Evolutionary conservation across 1,140 invertebrate species (phyloP).

Genomic region (Cherax destructor): DNA sequence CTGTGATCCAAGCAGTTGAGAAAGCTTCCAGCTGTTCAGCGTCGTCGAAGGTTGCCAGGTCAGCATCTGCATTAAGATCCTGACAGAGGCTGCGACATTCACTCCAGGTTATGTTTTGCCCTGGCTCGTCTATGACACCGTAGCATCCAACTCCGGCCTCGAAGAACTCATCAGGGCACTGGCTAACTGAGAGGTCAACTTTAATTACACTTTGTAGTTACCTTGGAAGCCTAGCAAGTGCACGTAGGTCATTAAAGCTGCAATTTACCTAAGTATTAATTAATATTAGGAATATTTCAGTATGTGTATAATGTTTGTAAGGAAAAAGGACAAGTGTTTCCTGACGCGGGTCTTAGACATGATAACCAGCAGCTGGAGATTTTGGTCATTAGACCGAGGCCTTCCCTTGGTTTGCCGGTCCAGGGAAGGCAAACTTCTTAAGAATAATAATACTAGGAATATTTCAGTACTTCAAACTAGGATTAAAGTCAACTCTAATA

Average conservation of each 20-base stretch:
- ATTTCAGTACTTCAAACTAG: no score
- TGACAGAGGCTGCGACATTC: not conserved
- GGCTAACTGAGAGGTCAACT: not conserved
- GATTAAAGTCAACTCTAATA: no score
- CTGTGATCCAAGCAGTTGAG: not conserved
- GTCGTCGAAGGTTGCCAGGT: slow-evolving; percentile 29
- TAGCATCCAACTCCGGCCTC: not conserved
- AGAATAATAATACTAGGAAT: not conserved
- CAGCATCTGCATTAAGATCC: not conserved
- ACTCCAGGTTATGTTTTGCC: not conserved
- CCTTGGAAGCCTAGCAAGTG: not conserved
- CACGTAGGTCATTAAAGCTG: no score
- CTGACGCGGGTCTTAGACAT: no score
- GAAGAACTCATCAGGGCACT: slow-evolving; percentile 3
- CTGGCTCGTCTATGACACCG: slow-evolving; percentile 10
- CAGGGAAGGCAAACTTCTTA: no score
- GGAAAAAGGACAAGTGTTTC: no score
- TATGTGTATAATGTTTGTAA: not conserved
- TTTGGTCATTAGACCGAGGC: no score
- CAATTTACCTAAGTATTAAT: not conserved
- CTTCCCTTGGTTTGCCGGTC: no score
- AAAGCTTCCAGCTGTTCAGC: slow-evolving; percentile 24
- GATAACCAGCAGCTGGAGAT: no score
- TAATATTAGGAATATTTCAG: not conserved
- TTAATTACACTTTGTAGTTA: not conserved